These are phyloP conservation scores for Achroia grisella DNA, from an alignment of 1,140 invertebrate species.

Conservation along the genomic window DNA sequence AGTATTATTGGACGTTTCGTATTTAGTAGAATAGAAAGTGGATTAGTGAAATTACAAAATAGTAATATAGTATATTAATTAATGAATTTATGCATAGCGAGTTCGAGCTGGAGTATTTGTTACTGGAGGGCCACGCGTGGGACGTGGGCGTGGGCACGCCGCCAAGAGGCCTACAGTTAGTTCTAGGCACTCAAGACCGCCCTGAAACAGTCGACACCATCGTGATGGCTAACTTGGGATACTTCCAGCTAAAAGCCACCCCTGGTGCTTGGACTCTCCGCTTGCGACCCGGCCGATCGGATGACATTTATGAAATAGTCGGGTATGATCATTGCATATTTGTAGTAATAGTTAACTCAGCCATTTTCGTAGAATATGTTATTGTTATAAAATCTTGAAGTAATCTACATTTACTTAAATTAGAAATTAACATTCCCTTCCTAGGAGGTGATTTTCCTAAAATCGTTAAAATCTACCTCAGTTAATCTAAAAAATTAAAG, in stretches of 20 bases:
- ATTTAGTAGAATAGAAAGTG: no score
- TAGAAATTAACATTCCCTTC: no score
- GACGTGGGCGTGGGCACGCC: conserved; percentile 93
- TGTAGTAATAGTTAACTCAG: neutral
- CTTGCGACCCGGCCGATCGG: conserved; percentile 91
- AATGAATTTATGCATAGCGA: conserved; percentile 76
- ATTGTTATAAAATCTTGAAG: no score
- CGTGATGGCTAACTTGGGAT: conserved; percentile 99
- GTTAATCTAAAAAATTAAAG: no score
- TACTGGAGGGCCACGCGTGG: conserved; percentile 97
- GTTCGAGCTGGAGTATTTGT: conserved; percentile 93
- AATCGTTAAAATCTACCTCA: no score
- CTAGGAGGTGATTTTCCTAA: no score
- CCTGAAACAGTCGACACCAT: conserved; percentile 95
- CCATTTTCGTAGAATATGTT: no score
- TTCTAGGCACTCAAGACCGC: conserved; percentile 88
- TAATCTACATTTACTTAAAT: no score
- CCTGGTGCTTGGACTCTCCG: conserved; percentile 95
- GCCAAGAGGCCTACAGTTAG: conserved; percentile 96
- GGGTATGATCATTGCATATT: conserved; percentile 64
- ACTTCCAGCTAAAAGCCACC: conserved; percentile 98
- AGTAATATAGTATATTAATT: no score
- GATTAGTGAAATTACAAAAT: no score
- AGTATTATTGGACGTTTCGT: no score
- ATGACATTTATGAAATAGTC: conserved; percentile 93